These are phyloP conservation scores for Halcyon badia DNA, from an alignment of 2,797 vertebrate species.

Conservation along the genomic window DNA sequence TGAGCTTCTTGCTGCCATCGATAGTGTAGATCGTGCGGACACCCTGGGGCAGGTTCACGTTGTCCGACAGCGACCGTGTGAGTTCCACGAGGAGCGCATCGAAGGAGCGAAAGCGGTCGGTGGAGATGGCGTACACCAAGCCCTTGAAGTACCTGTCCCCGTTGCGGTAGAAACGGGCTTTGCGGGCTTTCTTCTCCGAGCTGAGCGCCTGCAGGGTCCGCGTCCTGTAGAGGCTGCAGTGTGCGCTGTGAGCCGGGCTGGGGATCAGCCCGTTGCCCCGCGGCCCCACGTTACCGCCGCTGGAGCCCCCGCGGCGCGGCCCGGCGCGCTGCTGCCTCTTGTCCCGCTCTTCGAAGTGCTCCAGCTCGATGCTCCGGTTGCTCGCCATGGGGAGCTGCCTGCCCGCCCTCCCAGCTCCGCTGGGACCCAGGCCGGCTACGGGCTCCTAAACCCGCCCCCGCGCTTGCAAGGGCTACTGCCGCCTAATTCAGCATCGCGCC, in stretches of 20 bases:
- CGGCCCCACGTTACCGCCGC: constrained; percentile 81
- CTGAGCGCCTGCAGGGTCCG: constrained; percentile 96
- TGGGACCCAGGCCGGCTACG: not conserved
- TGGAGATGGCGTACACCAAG: constrained; percentile 93
- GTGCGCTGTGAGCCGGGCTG: constrained; percentile 97
- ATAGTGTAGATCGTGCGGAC: constrained; percentile 92
- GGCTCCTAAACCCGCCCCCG: not conserved
- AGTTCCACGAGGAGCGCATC: constrained; percentile 95
- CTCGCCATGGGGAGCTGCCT: constrained; percentile 73
- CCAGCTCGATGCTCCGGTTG: constrained; percentile 90
- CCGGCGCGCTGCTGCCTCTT: constrained; percentile 84
- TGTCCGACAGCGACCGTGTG: constrained; percentile 94
- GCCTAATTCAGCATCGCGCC: constrained; percentile 29
- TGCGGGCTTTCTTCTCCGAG: constrained; percentile 93
- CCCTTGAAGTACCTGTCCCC: constrained; percentile 98
- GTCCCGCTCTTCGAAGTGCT: constrained; percentile 96
- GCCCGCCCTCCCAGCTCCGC: not conserved
- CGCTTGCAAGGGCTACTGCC: not conserved
- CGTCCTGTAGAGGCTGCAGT: constrained; percentile 97
- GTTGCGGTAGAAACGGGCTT: constrained; percentile 96
- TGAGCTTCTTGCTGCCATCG: constrained; percentile 91
- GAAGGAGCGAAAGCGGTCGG: constrained; percentile 94
- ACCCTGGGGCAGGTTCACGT: constrained; percentile 95
- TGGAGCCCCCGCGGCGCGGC: constrained; percentile 76
- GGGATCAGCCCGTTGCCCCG: constrained; percentile 89